These are phyloP conservation scores for Pachymerium ferrugineum DNA, from an alignment of 2,888 invertebrate species.

Conservation along the genomic window DNA sequence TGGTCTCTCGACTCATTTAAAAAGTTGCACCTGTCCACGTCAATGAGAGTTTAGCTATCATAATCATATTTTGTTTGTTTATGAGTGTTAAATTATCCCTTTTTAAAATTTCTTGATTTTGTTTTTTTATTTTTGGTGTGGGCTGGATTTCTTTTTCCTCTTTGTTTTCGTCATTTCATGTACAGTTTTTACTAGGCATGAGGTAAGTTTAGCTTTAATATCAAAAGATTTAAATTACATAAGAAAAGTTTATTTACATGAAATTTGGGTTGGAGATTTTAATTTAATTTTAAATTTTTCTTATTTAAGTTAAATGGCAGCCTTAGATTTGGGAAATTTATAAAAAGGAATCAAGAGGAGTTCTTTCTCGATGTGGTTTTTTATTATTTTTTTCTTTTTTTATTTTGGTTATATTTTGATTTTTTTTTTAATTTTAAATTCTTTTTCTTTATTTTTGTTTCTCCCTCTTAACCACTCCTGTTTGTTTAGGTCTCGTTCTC, in stretches of 20 bases:
- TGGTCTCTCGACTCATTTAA: too few species aligned
- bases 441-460: background rate
- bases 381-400: conserved; percentile 10
- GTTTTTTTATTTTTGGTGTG: background rate
- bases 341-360: too few species aligned
- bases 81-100: too few species aligned
- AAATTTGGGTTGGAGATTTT: too few species aligned
- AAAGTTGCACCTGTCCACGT: too few species aligned
- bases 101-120: background rate
- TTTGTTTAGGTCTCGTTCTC: conserved; percentile 28
- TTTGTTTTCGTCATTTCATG: background rate
- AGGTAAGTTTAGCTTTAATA: background rate
- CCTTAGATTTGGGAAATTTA: background rate
- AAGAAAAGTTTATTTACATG: too few species aligned
- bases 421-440: background rate
- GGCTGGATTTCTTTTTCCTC: background rate
- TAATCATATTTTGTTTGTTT: background rate
- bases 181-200: background rate
- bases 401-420: background rate
- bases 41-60: background rate
- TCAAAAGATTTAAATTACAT: too few species aligned
- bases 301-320: background rate
- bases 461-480: background rate
- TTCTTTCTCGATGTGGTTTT: background rate
- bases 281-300: too few species aligned